Base-by-base conservation (phyloP, 2,888 invertebrate genomes). In the Blastobasis adustella region DNA sequence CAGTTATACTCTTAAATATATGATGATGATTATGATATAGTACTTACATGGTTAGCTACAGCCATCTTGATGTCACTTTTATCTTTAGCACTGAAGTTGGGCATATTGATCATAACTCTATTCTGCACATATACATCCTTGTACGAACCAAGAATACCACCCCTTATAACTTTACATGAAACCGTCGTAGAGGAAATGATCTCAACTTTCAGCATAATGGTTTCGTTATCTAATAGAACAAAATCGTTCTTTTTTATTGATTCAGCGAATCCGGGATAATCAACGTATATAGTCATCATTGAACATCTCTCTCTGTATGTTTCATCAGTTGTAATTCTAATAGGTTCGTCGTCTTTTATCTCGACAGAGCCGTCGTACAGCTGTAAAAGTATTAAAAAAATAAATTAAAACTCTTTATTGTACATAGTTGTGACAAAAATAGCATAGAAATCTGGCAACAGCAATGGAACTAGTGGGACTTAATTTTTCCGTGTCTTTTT, bases 141-240 rank as follows among this genome's bases (percentile, higher is more conserved):
- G 41, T 69, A 74, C 0, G 87, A 88, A 0, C 85, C 83, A 1
- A 88, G 58, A 1, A 66, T 52, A 4, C 87, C 88, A 4, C 87
- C 87, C 58, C 78, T 73, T 58, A 79, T 79, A 43, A 88, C 73
- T 57, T 69, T 80, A 49, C 88, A 88, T 0, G 86, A 87, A 9
- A 86, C 56, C 0, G 86, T 87, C 0, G 82, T 77, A 0, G 76
- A 54, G 0, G 87, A 85, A 55, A 87, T 79, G n/a, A 85, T 67
- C 58, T 87, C 90, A 6, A 95, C 95, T 64, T 92, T 90, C 10
- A 96, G 81, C 57, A 92, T 91, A 52, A 96, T 93, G 5, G 92
- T 89, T 56, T 96, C 96, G 76, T 96, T 95, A 60, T 90, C 90
- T 5, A 91, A 56, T 5, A 88, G 60, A 4, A 91, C 60, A 4